A percentile compares a stretch with the other conserved stretches of the same genome.
Conservation (phyloP, 2,888 invertebrate species). For the Ormyrus nitidulus region DNA sequence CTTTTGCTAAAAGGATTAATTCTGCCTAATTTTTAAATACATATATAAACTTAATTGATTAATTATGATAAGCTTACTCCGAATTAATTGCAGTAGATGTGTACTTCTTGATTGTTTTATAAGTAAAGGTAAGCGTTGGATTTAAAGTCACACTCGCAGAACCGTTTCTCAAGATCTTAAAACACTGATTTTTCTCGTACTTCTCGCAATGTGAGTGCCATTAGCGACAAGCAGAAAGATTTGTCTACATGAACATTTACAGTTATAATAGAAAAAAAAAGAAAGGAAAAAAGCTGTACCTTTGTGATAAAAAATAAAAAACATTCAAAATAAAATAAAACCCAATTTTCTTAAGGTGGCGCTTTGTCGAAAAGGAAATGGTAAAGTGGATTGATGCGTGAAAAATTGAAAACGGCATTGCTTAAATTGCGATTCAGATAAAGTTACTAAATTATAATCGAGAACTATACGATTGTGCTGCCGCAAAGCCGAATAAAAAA, state of each 20-base stretch:
- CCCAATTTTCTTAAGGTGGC: conserved; percentile 53
- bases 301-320: conserved; percentile 63
- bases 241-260: conserved; percentile 45
- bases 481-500: conserved; percentile 44
- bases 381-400: conserved; percentile 15
- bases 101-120: conserved; percentile 31
- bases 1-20: conserved; percentile 42
- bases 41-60: conserved; percentile 38
- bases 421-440: conserved; percentile 38
- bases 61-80: conserved; percentile 28
- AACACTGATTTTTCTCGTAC: conserved; percentile 45
- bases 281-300: conserved; percentile 56
- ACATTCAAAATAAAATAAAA: conserved; percentile 56
- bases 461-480: conserved; percentile 23
- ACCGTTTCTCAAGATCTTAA: conserved; percentile 49
- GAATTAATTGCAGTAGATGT: conserved; percentile 42
- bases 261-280: conserved; percentile 50
- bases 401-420: conserved; percentile 41
- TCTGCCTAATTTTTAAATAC: conserved; percentile 42
- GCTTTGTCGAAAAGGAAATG: conserved; percentile 31
- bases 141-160: conserved; percentile 53
- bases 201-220: conserved; percentile 56
- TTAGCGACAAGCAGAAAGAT: conserved; percentile 54
- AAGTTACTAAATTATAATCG: conserved; percentile 31
- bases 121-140: conserved; percentile 30